Conservation (phyloP, 1,140 invertebrate species). For the Muscidifurax raptorellus region DNA sequence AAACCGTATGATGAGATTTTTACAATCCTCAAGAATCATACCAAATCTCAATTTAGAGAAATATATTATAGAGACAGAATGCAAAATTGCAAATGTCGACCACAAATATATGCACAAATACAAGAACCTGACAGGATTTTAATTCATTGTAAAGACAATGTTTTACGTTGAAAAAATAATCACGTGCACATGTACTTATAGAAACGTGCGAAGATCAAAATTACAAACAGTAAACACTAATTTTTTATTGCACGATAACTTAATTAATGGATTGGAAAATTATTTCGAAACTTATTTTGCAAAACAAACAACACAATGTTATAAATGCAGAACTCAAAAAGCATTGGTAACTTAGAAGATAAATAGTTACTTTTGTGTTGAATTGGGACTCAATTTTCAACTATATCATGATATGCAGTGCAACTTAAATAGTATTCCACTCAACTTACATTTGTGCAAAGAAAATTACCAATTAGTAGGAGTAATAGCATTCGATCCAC, state of each 20-base stretch:
- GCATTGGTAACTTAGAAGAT: not conserved
- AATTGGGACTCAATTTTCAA: not conserved
- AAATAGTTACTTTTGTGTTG: not conserved
- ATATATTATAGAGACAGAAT: not conserved
- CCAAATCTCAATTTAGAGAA: too few relatives aligned
- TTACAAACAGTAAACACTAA: not conserved
- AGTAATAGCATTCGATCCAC: not conserved
- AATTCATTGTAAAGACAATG: slow-evolving; percentile 17
- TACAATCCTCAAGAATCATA: not conserved
- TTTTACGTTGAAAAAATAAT: not conserved
- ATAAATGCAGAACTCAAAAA: not conserved
- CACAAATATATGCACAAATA: not conserved
- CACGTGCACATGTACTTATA: not conserved
- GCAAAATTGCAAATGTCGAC: not conserved
- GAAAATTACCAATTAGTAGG: not conserved
- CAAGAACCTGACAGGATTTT: not conserved
- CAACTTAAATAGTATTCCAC: not conserved
- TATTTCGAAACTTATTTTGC: not conserved
- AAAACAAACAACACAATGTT: not conserved
- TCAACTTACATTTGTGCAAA: not conserved
- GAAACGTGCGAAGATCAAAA: not conserved
- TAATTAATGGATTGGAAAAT: not conserved
- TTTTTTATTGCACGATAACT: not conserved
- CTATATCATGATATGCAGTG: not conserved
- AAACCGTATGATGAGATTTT: not conserved